These are phyloP conservation scores for Oncorhynchus tshawytscha DNA, from an alignment of 2,113 vertebrate species.

Conservation along the genomic window DNA sequence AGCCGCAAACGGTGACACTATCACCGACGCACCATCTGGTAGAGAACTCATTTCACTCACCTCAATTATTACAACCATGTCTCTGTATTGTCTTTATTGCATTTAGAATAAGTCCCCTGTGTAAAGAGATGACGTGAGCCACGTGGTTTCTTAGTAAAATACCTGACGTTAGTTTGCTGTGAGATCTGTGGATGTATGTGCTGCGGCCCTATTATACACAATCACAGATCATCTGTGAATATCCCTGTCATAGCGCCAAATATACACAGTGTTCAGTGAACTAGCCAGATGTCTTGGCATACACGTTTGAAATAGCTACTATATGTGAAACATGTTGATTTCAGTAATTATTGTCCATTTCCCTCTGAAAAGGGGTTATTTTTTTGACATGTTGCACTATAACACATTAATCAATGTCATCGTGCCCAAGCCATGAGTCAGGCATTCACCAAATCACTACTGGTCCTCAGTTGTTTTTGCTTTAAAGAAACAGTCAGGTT, in stretches of 20 bases:
- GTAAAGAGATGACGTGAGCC: neutral
- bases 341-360: too few species aligned
- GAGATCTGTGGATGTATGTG: neutral
- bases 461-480: too few species aligned
- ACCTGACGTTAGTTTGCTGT: neutral
- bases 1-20: constrained; percentile 13
- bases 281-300: neutral
- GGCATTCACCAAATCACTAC: too few species aligned
- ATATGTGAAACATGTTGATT: too few species aligned
- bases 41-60: constrained; percentile 7
- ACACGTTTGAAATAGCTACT: neutral
- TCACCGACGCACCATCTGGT: constrained; percentile 12
- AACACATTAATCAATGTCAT: too few species aligned
- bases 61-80: neutral
- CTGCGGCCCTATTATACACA: neutral
- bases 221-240: neutral
- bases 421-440: too few species aligned
- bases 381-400: too few species aligned
- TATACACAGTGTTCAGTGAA: neutral
- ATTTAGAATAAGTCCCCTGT: neutral
- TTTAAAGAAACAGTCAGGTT: too few species aligned
- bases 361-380: too few species aligned
- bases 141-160: neutral
- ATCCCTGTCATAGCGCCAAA: neutral
- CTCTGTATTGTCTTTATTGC: neutral